phyloP scores from a whole-genome alignment of 2,113 vertebrate genomes.

The Gambusia affinis region DNA sequence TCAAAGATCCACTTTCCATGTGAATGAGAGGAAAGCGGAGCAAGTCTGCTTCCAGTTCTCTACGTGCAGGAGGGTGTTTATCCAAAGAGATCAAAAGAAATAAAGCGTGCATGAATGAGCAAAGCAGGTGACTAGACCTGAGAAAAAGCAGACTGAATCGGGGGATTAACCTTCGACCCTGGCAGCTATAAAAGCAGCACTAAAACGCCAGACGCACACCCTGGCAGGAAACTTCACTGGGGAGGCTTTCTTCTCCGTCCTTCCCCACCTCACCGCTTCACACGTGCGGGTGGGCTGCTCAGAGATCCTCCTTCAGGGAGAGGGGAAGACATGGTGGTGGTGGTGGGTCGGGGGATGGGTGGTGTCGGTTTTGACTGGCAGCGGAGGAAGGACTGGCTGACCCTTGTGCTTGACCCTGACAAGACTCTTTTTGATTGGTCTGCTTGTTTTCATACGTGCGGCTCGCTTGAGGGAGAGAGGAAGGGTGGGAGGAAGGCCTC shows the following conservation, averaged over 20 bases:
- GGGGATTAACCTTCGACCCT: constrained; percentile 56
- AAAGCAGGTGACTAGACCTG: constrained; percentile 56
- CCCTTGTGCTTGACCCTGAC: constrained; percentile 52
- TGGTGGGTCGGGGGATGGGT: neutral
- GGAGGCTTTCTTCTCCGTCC: constrained; percentile 37
- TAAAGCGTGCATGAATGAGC: constrained; percentile 41
- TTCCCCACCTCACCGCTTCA: constrained; percentile 7
- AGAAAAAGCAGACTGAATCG: constrained; percentile 33
- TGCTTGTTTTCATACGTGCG: constrained; percentile 77
- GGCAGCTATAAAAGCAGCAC: constrained; percentile 62
- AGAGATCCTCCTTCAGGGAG: neutral
- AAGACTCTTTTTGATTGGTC: constrained; percentile 68
- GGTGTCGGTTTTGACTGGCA: constrained; percentile 68
- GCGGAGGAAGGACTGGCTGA: constrained; percentile 52
- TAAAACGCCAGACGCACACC: constrained; percentile 49
- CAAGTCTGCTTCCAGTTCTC: neutral
- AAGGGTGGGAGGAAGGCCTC: constrained; percentile 19
- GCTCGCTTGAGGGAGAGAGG: constrained; percentile 34
- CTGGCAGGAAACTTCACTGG: constrained; percentile 24
- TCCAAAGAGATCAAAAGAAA: constrained; percentile 25
- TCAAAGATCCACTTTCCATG: too few species aligned
- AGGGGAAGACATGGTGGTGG: neutral
- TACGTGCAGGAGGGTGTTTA: constrained; percentile 7
- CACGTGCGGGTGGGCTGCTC: constrained; percentile 45
- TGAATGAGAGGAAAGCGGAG: neutral